phyloP scores from a whole-genome alignment of 2,888 invertebrate genomes.

The Drosophila monieri region DNA sequence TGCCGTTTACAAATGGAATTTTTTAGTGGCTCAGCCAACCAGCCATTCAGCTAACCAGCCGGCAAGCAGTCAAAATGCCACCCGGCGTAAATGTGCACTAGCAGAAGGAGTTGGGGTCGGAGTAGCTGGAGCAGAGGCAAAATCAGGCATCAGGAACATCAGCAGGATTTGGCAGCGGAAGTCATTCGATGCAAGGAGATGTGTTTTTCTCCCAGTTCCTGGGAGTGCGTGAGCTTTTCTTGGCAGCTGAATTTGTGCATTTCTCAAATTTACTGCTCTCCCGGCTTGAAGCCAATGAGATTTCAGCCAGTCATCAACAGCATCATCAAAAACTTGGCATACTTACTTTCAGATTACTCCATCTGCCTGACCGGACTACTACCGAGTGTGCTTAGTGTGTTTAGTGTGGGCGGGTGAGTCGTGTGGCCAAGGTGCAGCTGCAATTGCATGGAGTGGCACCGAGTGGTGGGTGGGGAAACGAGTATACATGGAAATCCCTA shows the following conservation, averaged over 20 bases:
- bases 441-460: slow-evolving; percentile 13
- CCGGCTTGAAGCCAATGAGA: slow-evolving; percentile 29
- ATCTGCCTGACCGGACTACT: background rate
- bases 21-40: slow-evolving; percentile 61
- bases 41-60: slow-evolving; percentile 11
- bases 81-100: slow-evolving; percentile 19
- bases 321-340: slow-evolving; percentile 27
- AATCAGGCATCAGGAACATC: slow-evolving; percentile 34
- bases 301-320: slow-evolving; percentile 44
- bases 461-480: slow-evolving; percentile 6
- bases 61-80: slow-evolving; percentile 46
- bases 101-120: slow-evolving; percentile 12
- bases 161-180: slow-evolving; percentile 65
- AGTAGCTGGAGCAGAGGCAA: slow-evolving; percentile 24
- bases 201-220: slow-evolving; percentile 10
- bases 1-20: slow-evolving; percentile 77
- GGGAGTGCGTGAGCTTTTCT: slow-evolving; percentile 43
- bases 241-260: slow-evolving; percentile 56
- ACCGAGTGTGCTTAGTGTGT: background rate
- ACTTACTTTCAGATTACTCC: slow-evolving; percentile 36
- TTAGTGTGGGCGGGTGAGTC: background rate
- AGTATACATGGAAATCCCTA: slow-evolving; percentile 23
- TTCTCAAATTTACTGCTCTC: slow-evolving; percentile 55
- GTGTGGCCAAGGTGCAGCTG: slow-evolving; percentile 34
- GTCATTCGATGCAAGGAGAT: slow-evolving; percentile 40